Base-by-base conservation (phyloP, 2,888 invertebrate species). In the Hirtodrosophila confusa region DNA sequence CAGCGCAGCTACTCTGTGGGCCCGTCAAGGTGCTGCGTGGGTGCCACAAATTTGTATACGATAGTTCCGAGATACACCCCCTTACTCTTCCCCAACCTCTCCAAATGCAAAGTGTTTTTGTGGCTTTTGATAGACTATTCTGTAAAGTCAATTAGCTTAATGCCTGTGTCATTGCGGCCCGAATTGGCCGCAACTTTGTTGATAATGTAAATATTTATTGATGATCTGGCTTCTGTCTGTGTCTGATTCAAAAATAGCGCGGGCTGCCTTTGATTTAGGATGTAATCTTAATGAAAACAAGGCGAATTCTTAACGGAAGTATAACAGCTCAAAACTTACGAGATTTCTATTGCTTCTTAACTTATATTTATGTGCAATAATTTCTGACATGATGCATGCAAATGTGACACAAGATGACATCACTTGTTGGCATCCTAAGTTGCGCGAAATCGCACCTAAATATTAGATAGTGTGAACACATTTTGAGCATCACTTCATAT, bases 111-210 rank as follows among this genome's bases (percentile, higher is more conserved):
- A 17, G 17, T 31, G 31, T 9, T 48, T 50, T 44, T 36, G 33
- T 12, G 41, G 33, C 9, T 39, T 54, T 47, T 51, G 47, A 57
- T 41, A 35, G 31, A 57, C 56, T 27, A 27, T 43, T 57, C 3
- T 43, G 43, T 24, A 31, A 17, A 71, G 54, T 66, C 61, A 61
- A 71, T 71, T 71, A 72, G 65, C 55, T 36, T 12, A 49, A 53
- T 57, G 55, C 17, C 41, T 29, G 23, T 55, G 44, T 51, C 50
- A 37, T 17, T 17, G 41, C 57, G n/a, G n/a, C n/a, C n/a, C n/a
- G n/a, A n/a, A n/a, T n/a, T 55, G 17, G 33, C 12, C 27, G 24
- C 10, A 40, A 43, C 5, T 23, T 65, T 67, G 51, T 45, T 35
- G 48, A 31, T 31, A 37, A 45, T 51, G 24, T 23, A 56, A 40